Evolutionary conservation across 2,113 vertebrate species (phyloP).

Genomic region (Tenrec ecaudatus): DNA sequence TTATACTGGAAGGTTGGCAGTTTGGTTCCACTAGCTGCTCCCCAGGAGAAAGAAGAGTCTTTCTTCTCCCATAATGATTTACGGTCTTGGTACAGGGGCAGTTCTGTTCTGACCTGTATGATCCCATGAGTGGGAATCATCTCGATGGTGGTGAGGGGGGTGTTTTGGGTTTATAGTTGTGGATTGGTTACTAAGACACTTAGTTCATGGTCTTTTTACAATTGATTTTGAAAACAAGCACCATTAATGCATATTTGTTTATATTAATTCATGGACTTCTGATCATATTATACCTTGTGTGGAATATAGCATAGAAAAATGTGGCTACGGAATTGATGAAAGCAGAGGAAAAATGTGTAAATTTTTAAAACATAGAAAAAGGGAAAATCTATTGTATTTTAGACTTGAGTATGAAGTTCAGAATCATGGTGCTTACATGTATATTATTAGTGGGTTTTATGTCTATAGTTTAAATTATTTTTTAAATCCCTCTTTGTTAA

Average conservation of each 20-base stretch:
- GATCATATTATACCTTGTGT: slow-evolving; percentile 31
- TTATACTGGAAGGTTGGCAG: too few relatives aligned
- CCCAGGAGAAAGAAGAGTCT: too few relatives aligned
- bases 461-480: background rate
- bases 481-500: background rate
- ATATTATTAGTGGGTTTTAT: slow-evolving; percentile 50
- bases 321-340: slow-evolving; percentile 15
- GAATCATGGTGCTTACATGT: slow-evolving; percentile 34
- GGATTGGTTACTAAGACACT: background rate
- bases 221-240: slow-evolving; percentile 35
- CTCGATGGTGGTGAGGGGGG: too few relatives aligned
- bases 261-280: background rate
- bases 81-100: too few relatives aligned
- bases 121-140: too few relatives aligned
- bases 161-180: background rate
- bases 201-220: background rate
- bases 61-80: too few relatives aligned
- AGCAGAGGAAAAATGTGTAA: slow-evolving; percentile 53
- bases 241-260: background rate
- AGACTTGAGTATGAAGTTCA: slow-evolving; percentile 62
- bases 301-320: slow-evolving; percentile 53
- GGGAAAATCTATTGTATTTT: slow-evolving; percentile 43
- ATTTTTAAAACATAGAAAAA: slow-evolving; percentile 47
- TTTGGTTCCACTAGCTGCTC: too few relatives aligned
- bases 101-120: too few relatives aligned